phyloP scores from a whole-genome alignment of 2,888 invertebrate species.

The Eristalis pertinax region DNA sequence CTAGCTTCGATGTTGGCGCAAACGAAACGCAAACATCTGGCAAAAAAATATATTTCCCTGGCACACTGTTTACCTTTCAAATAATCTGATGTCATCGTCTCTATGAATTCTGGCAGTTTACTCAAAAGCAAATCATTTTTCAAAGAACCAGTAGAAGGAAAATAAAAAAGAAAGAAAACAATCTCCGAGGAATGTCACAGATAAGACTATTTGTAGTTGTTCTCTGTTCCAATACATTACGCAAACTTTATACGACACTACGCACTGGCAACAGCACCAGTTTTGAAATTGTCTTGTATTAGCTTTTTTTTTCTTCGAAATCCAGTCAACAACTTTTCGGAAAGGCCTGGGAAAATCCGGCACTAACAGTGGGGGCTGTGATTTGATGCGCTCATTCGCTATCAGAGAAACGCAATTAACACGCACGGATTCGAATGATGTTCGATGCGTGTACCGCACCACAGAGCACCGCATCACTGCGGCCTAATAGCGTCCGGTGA shows the following conservation, averaged over 20 bases:
- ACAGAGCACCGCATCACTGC: neutral
- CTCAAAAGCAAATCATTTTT: neutral
- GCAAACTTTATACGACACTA: neutral
- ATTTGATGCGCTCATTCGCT: slow-evolving; percentile 2
- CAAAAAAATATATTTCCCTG: neutral
- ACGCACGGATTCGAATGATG: neutral
- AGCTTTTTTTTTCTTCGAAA: neutral
- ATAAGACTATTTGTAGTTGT: neutral
- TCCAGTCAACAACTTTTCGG: neutral
- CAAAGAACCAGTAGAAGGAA: neutral
- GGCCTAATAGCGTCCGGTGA: neutral
- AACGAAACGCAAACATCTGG: neutral
- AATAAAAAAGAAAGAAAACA: neutral
- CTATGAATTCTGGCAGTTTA: neutral
- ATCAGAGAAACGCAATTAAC: neutral
- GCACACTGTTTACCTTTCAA: neutral
- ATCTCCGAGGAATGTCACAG: neutral
- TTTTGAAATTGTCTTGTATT: neutral
- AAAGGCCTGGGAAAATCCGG: neutral
- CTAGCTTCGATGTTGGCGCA: neutral
- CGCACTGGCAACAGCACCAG: neutral
- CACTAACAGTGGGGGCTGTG: no score
- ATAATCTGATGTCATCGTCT: neutral
- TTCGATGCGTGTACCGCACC: neutral
- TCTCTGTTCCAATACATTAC: neutral